phyloP scores from a whole-genome alignment of 2,888 invertebrate genomes.

The Scelioninae gen. 1 region DNA sequence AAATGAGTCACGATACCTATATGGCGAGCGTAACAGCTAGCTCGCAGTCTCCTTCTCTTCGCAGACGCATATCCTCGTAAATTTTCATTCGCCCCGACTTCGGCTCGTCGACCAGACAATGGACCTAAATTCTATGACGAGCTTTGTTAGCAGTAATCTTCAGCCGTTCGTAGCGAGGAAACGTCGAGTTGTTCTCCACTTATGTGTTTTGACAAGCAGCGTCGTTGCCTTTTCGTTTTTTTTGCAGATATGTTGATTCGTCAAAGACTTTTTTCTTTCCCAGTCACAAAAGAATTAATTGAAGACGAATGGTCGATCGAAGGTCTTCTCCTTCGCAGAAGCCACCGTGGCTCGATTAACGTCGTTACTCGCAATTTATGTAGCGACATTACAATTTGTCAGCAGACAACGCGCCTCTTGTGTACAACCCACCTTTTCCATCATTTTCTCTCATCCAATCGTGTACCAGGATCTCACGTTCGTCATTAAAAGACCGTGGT shows the following conservation, averaged over 20 bases:
- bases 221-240: constrained; percentile 14
- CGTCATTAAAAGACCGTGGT: constrained; percentile 45
- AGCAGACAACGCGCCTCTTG: constrained; percentile 49
- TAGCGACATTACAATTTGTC: constrained; percentile 47
- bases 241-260: constrained; percentile 11
- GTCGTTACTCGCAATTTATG: constrained; percentile 38
- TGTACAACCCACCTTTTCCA: constrained; percentile 61
- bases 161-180: constrained; percentile 56
- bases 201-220: constrained; percentile 58
- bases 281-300: constrained; percentile 51
- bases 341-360: constrained; percentile 8
- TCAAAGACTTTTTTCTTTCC: constrained; percentile 8
- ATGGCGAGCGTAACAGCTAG: constrained; percentile 23
- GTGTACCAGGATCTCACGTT: constrained; percentile 40
- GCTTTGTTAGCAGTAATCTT: constrained; percentile 63
- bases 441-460: constrained; percentile 59
- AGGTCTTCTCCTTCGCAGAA: constrained; percentile 35
- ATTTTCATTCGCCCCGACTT: constrained; percentile 59
- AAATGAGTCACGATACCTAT: constrained; percentile 59
- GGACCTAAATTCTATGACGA: constrained; percentile 68
- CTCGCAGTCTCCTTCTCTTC: constrained; percentile 2
- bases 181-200: constrained; percentile 64
- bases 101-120: constrained; percentile 56
- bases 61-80: constrained; percentile 56
- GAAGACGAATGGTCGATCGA: constrained; percentile 49